Evolutionary conservation across 2,797 vertebrate genomes (phyloP).

Genomic region (Salarias fasciatus): DNA sequence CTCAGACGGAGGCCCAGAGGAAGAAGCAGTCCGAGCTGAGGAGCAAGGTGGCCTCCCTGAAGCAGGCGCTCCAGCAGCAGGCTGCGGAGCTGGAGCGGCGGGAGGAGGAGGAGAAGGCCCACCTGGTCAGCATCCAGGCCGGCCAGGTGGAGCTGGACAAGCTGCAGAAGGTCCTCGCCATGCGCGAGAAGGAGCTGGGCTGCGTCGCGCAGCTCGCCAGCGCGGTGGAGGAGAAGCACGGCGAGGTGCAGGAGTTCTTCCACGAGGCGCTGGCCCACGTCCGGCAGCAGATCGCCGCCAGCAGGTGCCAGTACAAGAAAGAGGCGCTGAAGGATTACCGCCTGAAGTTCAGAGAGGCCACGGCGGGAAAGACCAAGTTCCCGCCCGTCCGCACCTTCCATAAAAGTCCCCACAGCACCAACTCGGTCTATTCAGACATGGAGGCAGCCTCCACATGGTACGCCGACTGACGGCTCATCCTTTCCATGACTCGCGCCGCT

Average conservation of each 20-base stretch:
- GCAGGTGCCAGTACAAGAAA: constrained; percentile 81
- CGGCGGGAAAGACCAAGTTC: constrained; percentile 80
- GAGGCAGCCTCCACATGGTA: constrained; percentile 85
- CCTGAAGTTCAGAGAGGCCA: constrained; percentile 81
- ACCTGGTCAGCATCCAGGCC: constrained; percentile 66
- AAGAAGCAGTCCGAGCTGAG: constrained; percentile 76
- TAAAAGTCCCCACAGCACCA: constrained; percentile 85
- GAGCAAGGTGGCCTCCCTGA: constrained; percentile 77
- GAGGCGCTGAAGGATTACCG: constrained; percentile 82
- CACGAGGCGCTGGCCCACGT: constrained; percentile 85
- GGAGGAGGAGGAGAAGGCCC: constrained; percentile 56
- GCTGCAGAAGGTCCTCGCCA: constrained; percentile 82
- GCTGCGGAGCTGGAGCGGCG: constrained; percentile 69
- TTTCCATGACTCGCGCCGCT: constrained; percentile 16
- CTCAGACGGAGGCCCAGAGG: constrained; percentile 80
- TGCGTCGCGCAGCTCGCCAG: constrained; percentile 83
- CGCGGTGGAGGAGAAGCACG: constrained; percentile 84
- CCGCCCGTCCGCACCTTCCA: constrained; percentile 86
- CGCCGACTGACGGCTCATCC: constrained; percentile 28
- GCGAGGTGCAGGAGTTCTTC: constrained; percentile 89
- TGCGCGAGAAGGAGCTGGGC: constrained; percentile 85
- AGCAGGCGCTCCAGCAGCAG: constrained; percentile 72
- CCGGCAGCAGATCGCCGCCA: constrained; percentile 83
- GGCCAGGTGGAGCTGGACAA: constrained; percentile 79
- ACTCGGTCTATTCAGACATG: constrained; percentile 85